These are phyloP conservation scores for Neuroscelio doddi DNA, from an alignment of 2,888 invertebrate species.

Conservation along the genomic window DNA sequence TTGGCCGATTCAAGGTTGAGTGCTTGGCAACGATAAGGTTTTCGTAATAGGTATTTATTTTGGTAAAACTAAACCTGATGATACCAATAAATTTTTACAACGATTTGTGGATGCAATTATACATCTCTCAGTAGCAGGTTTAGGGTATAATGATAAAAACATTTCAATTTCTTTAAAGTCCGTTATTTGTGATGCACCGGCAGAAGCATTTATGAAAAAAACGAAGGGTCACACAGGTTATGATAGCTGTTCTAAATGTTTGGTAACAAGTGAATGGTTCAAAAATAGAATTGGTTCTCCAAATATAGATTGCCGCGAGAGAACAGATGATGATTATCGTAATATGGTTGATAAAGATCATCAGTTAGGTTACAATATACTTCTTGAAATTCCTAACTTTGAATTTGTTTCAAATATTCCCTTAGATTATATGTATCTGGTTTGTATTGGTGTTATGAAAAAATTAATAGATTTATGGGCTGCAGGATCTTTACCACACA, in stretches of 20 bases:
- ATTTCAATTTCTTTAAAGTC: constrained; percentile 29
- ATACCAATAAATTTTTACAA: constrained; percentile 42
- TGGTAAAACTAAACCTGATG: constrained; percentile 44
- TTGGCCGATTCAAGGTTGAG: constrained; percentile 39
- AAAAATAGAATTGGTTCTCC: constrained; percentile 14
- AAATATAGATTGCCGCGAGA: constrained; percentile 18
- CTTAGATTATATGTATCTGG: constrained; percentile 44
- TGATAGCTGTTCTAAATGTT: constrained; percentile 42
- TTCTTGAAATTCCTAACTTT: constrained; percentile 16
- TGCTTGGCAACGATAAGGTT: constrained; percentile 11
- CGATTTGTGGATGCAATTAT: constrained; percentile 46
- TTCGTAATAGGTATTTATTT: constrained; percentile 41
- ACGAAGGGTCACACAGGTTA: constrained; percentile 46
- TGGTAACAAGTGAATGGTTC: constrained; percentile 21
- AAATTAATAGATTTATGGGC: constrained; percentile 38
- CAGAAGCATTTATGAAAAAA: constrained; percentile 34
- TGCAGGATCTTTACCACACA: background rate
- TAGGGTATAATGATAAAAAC: constrained; percentile 19
- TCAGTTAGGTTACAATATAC: constrained; percentile 18
- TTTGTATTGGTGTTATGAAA: constrained; percentile 41
- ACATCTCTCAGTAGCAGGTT: constrained; percentile 25
- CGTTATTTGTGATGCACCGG: constrained; percentile 48
- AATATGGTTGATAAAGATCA: constrained; percentile 26
- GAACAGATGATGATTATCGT: constrained; percentile 35
- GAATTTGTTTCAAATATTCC: constrained; percentile 27